These are phyloP conservation scores for Synergus japonicus DNA, from an alignment of 2,888 invertebrate species.

Conservation along the genomic window DNA sequence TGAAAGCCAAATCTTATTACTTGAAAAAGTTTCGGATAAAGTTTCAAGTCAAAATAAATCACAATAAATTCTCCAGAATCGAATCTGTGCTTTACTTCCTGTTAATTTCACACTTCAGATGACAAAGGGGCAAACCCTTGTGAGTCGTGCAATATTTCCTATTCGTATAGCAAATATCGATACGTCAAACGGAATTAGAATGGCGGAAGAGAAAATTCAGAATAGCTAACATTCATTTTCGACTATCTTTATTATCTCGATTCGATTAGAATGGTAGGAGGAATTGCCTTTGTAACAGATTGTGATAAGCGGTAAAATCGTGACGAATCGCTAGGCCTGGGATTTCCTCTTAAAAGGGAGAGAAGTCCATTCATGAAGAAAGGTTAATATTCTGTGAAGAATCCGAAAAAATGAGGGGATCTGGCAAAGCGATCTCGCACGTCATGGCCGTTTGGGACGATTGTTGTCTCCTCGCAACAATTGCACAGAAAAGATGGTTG, in stretches of 20 bases:
- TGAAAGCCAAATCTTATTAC: background rate
- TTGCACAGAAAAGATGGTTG: background rate
- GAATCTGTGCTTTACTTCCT: background rate
- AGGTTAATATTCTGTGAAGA: conserved; percentile 64
- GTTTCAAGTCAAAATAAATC: conserved; percentile 30
- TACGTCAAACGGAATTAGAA: conserved; percentile 55
- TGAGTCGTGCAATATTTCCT: conserved; percentile 14
- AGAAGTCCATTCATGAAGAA: conserved; percentile 52
- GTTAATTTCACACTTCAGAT: conserved; percentile 36
- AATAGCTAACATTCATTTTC: conserved; percentile 6
- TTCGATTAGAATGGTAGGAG: conserved; percentile 1
- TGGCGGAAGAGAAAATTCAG: conserved; percentile 44
- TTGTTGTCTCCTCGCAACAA: conserved; percentile 24
- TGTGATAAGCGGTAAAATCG: conserved; percentile 62
- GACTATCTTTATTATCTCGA: conserved; percentile 54
- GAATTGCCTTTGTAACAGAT: conserved; percentile 44
- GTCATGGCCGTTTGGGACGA: conserved; percentile 13
- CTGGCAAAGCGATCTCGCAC: conserved; percentile 41
- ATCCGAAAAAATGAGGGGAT: conserved; percentile 48
- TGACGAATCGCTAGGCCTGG: conserved; percentile 62
- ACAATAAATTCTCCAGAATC: conserved; percentile 1
- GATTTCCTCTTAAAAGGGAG: conserved; percentile 43
- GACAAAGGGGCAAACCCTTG: conserved; percentile 22
- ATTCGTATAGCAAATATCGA: conserved; percentile 49
- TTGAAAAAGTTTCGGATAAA: background rate